Evolutionary conservation across 2,797 vertebrate genomes (phyloP).

Genomic region (Bryconaethiops microstoma): DNA sequence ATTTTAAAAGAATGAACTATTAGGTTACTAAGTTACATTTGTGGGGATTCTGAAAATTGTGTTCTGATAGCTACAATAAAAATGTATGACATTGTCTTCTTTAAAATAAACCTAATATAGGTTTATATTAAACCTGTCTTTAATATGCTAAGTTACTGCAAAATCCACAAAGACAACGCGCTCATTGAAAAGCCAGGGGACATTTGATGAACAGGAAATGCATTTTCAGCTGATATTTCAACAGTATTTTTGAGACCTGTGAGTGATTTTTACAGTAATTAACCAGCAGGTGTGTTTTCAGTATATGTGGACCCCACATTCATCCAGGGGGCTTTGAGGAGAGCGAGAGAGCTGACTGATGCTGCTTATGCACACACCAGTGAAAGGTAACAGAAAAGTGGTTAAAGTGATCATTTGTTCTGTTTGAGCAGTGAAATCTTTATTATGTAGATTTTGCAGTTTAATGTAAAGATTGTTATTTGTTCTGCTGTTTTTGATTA

Average conservation of each 20-base stretch:
- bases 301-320: slow-evolving; percentile 70
- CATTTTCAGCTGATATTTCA: background rate
- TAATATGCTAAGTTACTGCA: no score
- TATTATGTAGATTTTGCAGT: background rate
- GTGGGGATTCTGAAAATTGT: no score
- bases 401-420: background rate
- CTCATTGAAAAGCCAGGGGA: no score
- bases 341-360: slow-evolving; percentile 73
- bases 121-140: no score
- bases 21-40: no score
- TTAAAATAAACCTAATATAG: no score
- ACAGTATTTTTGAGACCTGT: background rate
- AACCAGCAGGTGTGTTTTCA: slow-evolving; percentile 46
- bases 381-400: slow-evolving; percentile 69
- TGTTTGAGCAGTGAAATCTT: background rate
- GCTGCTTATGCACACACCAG: slow-evolving; percentile 74
- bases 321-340: slow-evolving; percentile 73
- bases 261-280: background rate
- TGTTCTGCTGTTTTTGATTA: background rate
- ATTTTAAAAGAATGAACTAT: no score
- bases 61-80: no score
- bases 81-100: no score
- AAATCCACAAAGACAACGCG: no score
- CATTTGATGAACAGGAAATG: background rate
- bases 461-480: background rate